Conservation (phyloP, 2,888 invertebrate species). For the Sarcophaga variegata region DNA sequence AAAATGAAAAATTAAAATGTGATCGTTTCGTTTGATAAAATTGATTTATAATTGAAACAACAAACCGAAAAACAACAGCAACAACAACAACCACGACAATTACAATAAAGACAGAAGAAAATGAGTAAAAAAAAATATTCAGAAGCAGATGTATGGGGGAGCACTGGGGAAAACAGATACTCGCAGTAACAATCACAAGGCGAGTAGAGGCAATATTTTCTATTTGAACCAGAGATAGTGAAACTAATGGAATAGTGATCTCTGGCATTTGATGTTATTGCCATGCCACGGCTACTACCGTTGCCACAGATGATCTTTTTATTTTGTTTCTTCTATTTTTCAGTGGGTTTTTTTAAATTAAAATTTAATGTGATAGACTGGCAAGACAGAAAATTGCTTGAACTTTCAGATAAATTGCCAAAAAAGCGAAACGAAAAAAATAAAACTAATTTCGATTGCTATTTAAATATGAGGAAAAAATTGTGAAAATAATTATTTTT, state of each 20-base stretch:
- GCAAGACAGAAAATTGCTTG: conserved; percentile 64
- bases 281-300: conserved; percentile 23
- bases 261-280: conserved; percentile 53
- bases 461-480: too few species aligned
- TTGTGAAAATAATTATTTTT: too few species aligned
- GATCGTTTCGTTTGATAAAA: conserved; percentile 69
- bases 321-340: background rate
- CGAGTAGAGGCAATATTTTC: background rate
- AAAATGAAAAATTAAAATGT: conserved; percentile 37
- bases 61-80: conserved; percentile 42
- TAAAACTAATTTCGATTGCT: too few species aligned
- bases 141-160: conserved; percentile 61
- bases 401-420: conserved; percentile 68
- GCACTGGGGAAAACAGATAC: conserved; percentile 36
- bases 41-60: conserved; percentile 69
- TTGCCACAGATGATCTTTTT: background rate
- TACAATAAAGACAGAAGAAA: background rate
- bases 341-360: background rate
- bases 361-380: conserved; percentile 68
- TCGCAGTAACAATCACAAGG: background rate
- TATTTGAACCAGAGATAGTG: conserved; percentile 33
- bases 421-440: background rate
- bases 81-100: background rate
- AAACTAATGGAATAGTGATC: conserved; percentile 53
- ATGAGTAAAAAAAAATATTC: conserved; percentile 37